phyloP scores from a whole-genome alignment of 2,113 vertebrate genomes.

The Recurvirostra avosetta region DNA sequence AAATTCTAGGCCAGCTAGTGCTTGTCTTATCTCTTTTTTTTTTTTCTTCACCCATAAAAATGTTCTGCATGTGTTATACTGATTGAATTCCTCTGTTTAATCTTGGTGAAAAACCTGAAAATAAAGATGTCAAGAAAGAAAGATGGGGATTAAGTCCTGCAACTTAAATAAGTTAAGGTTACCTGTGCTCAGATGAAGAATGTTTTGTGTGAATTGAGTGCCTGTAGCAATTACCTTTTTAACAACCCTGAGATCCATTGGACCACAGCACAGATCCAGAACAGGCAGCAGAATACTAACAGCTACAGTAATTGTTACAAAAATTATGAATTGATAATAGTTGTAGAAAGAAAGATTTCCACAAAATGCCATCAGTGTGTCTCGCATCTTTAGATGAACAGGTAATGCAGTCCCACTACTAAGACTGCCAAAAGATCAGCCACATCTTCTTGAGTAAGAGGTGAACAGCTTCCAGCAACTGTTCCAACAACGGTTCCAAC shows the following conservation, averaged over 20 bases:
- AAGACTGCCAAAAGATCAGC: background rate
- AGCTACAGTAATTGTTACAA: background rate
- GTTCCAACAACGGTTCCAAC: conserved; percentile 20
- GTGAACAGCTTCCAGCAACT: conserved; percentile 17
- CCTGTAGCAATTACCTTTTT: background rate
- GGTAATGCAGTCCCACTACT: background rate
- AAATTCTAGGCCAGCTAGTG: background rate
- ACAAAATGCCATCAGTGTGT: background rate
- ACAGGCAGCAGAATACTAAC: conserved; percentile 12
- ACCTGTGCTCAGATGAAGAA: background rate
- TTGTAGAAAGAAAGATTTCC: conserved; percentile 9
- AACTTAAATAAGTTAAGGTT: background rate
- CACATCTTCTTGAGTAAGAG: background rate
- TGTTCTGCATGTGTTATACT: background rate
- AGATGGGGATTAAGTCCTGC: conserved; percentile 3
- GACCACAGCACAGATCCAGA: conserved; percentile 44
- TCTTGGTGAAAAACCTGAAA: conserved; percentile 25
- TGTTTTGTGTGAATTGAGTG: background rate
- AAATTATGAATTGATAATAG: background rate
- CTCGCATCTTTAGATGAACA: background rate
- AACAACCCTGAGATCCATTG: background rate
- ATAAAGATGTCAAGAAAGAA: conserved; percentile 23
- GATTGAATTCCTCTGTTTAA: background rate
- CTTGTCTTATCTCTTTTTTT: background rate
- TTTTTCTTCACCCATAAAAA: background rate